Percentiles rank a stretch among this genome's conserved stretches.
Evolutionary conservation across 2,888 invertebrate species (phyloP).

Genomic region (Apocheima hispidaria): DNA sequence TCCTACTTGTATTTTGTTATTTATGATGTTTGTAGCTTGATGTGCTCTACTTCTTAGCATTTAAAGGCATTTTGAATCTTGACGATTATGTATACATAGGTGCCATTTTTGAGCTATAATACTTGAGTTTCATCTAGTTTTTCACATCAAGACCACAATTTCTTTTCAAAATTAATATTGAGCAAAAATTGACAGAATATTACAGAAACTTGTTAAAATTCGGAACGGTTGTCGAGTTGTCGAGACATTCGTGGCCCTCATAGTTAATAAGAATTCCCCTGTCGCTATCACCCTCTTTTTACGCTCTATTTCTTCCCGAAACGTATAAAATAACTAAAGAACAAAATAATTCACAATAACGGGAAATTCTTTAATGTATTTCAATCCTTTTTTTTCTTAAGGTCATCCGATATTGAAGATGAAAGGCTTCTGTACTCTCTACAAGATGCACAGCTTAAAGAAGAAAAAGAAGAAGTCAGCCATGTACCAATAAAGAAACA

Average conservation of each 20-base stretch:
- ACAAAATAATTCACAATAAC: not conserved
- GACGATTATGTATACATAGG: not conserved
- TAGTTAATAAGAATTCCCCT: not conserved
- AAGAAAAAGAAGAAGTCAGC: slow-evolving; percentile 31
- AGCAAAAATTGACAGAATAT: not conserved
- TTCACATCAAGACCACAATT: too few species aligned
- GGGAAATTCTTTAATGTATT: not conserved
- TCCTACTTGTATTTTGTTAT: not conserved
- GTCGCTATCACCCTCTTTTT: slow-evolving; percentile 19
- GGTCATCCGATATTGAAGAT: slow-evolving; percentile 15
- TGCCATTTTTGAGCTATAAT: too few species aligned
- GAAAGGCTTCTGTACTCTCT: slow-evolving; percentile 25
- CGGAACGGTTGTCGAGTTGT: too few species aligned
- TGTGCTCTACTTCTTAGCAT: not conserved
- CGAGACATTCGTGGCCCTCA: not conserved
- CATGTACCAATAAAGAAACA: slow-evolving; percentile 44
- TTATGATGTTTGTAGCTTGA: not conserved
- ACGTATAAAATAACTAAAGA: not conserved
- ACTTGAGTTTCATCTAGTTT: too few species aligned
- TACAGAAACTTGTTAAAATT: not conserved
- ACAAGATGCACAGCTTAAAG: slow-evolving; percentile 4
- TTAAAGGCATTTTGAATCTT: not conserved
- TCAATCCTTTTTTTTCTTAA: slow-evolving; percentile 3
- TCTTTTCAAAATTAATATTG: too few species aligned
- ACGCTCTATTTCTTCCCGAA: slow-evolving; percentile 35